Evolutionary conservation across 1,140 invertebrate species (phyloP), one percentile per base, ranked within the genome.

Genomic region (Trachymyrmex septentrionalis): DNA sequence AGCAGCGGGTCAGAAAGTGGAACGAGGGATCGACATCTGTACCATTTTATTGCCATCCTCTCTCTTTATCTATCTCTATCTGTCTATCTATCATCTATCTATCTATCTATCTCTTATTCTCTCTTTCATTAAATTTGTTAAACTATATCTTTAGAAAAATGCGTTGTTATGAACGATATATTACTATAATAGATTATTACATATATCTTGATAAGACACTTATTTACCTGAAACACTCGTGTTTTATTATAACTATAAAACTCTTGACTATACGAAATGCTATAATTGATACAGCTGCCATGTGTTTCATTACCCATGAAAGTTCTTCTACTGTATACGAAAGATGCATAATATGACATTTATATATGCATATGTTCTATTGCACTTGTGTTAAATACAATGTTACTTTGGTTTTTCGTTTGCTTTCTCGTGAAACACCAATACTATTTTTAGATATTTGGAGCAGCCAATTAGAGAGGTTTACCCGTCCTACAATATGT

Each of bases 1-100:
- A 90, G 91, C 91, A 90, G 91, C 85, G 82, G 91, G 87, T 92
- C 87, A 92, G 77, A 92, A 90, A 90, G 71, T 91, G 90, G 91
- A 90, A 90, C 88, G 88, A 86, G 87, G 88, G 86, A 86, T 92
- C 91, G 50, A 71, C 91, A 90, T 87, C 88, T 84, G 75, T 88
- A 87, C 48, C 63, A 64, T 90, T 88, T 78, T 87, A 90, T 87
- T 63, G 87, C 81, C 80, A 87, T 87, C 87, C 87, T 84, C 72
- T 77, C 57, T 63, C 3, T 63, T 10, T 85, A 59, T 63, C 21
- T 76, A 55, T 61, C 7, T 44, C 38, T 44, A 44, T 44, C 9
- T 44, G 1, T 44, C 38, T 44, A 44, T 44, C 38, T 9, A 44
- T 44, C 38, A 55, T 61, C 9, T 44, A 44, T 44, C 38, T 44